phyloP scores from a whole-genome alignment of 2,797 vertebrate genomes.

The Paguma larvata region DNA sequence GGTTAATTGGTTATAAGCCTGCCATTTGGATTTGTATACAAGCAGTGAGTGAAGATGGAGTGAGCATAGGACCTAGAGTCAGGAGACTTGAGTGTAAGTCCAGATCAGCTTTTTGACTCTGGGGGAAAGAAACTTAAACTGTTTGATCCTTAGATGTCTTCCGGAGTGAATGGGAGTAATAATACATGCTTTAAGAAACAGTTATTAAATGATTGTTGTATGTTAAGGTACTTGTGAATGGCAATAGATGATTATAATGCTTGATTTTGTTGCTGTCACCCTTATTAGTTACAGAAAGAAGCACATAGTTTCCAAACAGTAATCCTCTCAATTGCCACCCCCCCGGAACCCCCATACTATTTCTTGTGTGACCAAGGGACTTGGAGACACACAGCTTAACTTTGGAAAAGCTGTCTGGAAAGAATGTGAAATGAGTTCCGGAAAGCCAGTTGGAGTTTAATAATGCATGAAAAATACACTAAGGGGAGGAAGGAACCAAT shows the following conservation, averaged over 20 bases:
- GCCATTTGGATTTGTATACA: conserved; percentile 28
- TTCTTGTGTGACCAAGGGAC: conserved; percentile 33
- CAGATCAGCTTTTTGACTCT: background rate
- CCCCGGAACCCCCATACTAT: background rate
- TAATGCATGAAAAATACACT: conserved; percentile 84
- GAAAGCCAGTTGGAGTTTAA: conserved; percentile 83
- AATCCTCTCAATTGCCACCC: background rate
- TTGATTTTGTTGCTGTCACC: background rate
- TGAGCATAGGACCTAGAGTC: background rate
- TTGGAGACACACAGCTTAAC: conserved; percentile 60
- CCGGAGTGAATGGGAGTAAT: background rate
- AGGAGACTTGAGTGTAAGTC: background rate
- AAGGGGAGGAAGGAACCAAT: conserved; percentile 82
- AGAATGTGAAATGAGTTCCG: conserved; percentile 74
- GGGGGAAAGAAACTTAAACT: background rate
- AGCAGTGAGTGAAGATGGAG: background rate
- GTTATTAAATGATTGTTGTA: background rate
- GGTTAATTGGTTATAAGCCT: conserved; percentile 39
- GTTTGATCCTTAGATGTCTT: background rate
- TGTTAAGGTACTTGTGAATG: conserved; percentile 2
- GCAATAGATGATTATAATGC: background rate
- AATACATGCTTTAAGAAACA: background rate
- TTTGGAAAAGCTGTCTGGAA: conserved; percentile 66
- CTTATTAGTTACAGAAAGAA: background rate
- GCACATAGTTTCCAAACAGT: background rate